phyloP scores from a whole-genome alignment of 2,797 vertebrate genomes.

The Acrossocheilus fasciatus region DNA sequence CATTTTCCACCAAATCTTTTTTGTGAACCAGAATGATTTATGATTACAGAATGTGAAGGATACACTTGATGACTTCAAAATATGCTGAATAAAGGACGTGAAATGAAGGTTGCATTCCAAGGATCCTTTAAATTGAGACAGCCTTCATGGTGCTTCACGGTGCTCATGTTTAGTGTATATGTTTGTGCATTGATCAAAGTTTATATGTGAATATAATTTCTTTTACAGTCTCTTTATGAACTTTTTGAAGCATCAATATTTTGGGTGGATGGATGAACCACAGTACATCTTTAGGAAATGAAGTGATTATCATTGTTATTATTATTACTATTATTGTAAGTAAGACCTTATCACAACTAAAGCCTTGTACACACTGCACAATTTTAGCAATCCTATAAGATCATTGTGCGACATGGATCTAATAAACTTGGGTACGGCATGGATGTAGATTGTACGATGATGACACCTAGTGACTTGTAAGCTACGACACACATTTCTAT shows the following conservation, averaged over 20 bases:
- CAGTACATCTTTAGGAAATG: too few relatives aligned
- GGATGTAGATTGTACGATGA: too few relatives aligned
- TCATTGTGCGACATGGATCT: too few relatives aligned
- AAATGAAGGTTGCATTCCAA: not conserved
- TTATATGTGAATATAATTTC: not conserved
- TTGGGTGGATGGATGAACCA: not conserved
- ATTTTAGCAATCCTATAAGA: too few relatives aligned
- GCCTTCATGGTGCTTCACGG: not conserved
- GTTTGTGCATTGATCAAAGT: not conserved
- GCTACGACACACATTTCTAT: too few relatives aligned
- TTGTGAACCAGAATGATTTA: not conserved
- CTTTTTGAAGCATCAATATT: not conserved
- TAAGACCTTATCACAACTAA: too few relatives aligned
- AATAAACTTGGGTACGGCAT: too few relatives aligned
- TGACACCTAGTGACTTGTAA: too few relatives aligned
- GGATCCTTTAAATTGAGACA: not conserved
- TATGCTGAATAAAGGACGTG: not conserved
- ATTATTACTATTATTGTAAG: too few relatives aligned
- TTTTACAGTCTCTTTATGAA: not conserved
- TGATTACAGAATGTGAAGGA: not conserved
- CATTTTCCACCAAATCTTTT: too few relatives aligned
- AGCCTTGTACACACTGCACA: too few relatives aligned
- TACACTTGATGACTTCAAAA: not conserved
- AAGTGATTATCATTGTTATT: too few relatives aligned
- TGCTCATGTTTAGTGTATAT: not conserved